A percentile compares a stretch with the other conserved stretches of the same genome.
Evolutionary conservation across 2,888 invertebrate genomes (phyloP).

Genomic region (Sympetrum striolatum): DNA sequence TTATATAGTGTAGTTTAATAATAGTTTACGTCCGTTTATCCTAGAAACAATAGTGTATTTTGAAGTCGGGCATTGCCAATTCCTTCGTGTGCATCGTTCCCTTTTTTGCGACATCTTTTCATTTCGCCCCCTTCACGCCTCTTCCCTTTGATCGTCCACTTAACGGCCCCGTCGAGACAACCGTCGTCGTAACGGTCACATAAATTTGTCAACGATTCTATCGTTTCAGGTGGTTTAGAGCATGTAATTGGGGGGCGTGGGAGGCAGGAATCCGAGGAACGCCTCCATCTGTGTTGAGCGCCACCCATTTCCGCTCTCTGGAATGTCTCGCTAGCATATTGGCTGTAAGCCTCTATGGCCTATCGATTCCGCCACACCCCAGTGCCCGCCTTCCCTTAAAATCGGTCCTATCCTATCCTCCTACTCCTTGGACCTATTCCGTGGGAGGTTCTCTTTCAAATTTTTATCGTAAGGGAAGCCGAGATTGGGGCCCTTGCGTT

Average conservation of each 20-base stretch:
- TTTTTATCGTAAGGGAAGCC: no score
- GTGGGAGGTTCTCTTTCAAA: not conserved
- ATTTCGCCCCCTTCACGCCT: not conserved
- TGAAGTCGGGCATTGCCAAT: no score
- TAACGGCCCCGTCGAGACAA: not conserved
- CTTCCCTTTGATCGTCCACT: not conserved
- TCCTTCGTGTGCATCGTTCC: no score
- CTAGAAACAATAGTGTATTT: no score
- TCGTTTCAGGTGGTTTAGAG: conserved; percentile 36
- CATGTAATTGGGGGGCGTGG: conserved; percentile 16
- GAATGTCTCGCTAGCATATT: not conserved
- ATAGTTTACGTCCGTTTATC: no score
- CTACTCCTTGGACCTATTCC: not conserved
- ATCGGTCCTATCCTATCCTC: not conserved
- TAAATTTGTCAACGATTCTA: conserved; percentile 32
- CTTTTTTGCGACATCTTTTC: no score
- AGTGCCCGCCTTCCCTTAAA: not conserved
- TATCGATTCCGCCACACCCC: conserved; percentile 5
- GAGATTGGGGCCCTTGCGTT: no score
- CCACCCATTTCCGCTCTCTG: not conserved
- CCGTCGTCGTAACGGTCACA: conserved; percentile 32
- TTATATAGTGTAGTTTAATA: no score
- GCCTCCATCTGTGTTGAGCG: not conserved
- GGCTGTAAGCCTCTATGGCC: conserved; percentile 31
- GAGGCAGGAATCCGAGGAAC: not conserved